Evolutionary conservation across 2,888 invertebrate species (phyloP).

Genomic region (Pogonocherus hispidulus): DNA sequence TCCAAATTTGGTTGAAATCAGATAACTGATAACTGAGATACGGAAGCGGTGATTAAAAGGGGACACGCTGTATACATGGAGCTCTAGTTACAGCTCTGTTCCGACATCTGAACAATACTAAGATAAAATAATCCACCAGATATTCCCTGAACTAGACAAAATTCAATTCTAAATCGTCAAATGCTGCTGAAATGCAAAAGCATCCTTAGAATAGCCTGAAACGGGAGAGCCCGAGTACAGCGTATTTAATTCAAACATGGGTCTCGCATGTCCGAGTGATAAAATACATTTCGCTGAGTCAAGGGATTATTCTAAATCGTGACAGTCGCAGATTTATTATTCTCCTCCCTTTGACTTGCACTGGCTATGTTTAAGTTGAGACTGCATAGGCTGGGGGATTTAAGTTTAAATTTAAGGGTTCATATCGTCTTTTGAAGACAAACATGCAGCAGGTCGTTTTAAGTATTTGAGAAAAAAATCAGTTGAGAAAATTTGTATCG

Average conservation of each 20-base stretch:
- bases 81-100: too few species aligned
- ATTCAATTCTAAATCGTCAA: not conserved
- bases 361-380: slow-evolving; percentile 8
- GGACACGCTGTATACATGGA: too few species aligned
- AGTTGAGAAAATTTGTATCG: too few species aligned
- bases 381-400: not conserved
- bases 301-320: slow-evolving; percentile 17
- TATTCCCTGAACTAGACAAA: too few species aligned
- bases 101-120: too few species aligned
- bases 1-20: too few species aligned
- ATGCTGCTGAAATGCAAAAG: not conserved
- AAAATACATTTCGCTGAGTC: slow-evolving; percentile 4
- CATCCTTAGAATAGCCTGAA: not conserved
- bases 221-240: not conserved
- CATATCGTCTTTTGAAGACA: too few species aligned
- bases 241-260: slow-evolving; percentile 7
- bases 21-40: too few species aligned
- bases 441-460: too few species aligned
- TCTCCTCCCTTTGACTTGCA: not conserved
- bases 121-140: too few species aligned
- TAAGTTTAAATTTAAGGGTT: not conserved
- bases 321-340: slow-evolving; percentile 15
- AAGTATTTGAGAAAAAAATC: too few species aligned
- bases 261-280: slow-evolving; percentile 3
- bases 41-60: too few species aligned